Percentiles rank a stretch among this genome's conserved stretches.
Evolutionary conservation across 2,797 vertebrate genomes (phyloP).

Genomic region (Argyrosomus regius): DNA sequence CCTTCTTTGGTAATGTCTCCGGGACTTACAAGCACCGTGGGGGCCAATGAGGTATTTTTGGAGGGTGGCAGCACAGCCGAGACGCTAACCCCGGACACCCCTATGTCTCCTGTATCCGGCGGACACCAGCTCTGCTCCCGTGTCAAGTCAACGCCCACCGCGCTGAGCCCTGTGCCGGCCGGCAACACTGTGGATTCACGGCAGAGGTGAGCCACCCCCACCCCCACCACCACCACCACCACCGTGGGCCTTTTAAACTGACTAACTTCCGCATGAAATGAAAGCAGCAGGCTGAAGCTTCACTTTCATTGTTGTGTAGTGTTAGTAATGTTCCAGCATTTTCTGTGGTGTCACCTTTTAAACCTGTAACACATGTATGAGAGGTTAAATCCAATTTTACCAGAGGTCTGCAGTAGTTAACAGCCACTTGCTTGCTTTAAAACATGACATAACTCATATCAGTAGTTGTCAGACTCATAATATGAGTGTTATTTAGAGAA

Average conservation of each 20-base stretch:
- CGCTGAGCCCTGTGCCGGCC: constrained; percentile 62
- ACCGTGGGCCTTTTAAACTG: constrained; percentile 50
- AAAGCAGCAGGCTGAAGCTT: background rate
- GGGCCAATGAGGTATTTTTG: constrained; percentile 81
- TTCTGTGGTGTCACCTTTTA: background rate
- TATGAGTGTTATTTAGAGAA: background rate
- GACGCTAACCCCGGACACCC: constrained; percentile 70
- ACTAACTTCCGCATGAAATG: constrained; percentile 51
- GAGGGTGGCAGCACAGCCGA: constrained; percentile 74
- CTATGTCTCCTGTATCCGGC: constrained; percentile 64
- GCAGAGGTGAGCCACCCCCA: constrained; percentile 66
- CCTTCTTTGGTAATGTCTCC: constrained; percentile 67
- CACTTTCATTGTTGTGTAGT: background rate
- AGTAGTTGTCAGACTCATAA: background rate
- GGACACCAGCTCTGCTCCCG: constrained; percentile 71
- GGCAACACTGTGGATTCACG: constrained; percentile 55
- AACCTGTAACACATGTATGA: background rate
- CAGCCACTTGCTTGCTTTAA: background rate
- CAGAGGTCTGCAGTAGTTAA: too few relatives aligned
- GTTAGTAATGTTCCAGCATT: background rate
- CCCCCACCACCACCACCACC: too few relatives aligned
- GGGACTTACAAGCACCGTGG: constrained; percentile 48
- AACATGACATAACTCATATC: background rate
- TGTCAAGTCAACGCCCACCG: constrained; percentile 64
- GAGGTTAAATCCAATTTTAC: too few relatives aligned